phyloP scores from a whole-genome alignment of 2,888 invertebrate genomes.

The Lithophane socia region DNA sequence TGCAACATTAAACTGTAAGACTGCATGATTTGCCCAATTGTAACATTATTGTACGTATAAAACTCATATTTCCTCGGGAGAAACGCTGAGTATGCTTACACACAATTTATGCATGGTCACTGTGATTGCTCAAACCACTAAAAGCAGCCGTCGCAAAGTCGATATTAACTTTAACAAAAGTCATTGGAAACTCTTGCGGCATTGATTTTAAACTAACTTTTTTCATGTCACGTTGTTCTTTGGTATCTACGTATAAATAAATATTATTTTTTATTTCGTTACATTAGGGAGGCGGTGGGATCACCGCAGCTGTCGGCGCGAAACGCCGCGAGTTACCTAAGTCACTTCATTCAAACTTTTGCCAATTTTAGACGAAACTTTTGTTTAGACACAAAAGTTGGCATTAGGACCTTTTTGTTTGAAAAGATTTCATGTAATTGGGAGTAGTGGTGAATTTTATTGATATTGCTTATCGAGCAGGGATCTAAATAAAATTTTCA shows the following conservation, averaged over 20 bases:
- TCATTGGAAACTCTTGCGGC: slow-evolving; percentile 66
- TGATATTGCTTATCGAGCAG: slow-evolving; percentile 35
- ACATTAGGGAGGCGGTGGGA: slow-evolving; percentile 86
- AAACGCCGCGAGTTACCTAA: slow-evolving; percentile 84
- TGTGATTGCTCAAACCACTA: slow-evolving; percentile 58
- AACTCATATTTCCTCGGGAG: slow-evolving; percentile 28
- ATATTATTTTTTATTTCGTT: slow-evolving; percentile 85
- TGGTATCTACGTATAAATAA: slow-evolving; percentile 78
- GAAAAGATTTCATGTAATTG: slow-evolving; percentile 79
- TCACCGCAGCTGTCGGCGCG: slow-evolving; percentile 86
- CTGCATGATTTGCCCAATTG: not conserved
- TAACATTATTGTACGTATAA: slow-evolving; percentile 1
- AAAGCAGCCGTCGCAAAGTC: slow-evolving; percentile 60
- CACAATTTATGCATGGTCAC: slow-evolving; percentile 56
- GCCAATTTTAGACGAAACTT: slow-evolving; percentile 85
- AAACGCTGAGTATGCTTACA: slow-evolving; percentile 21
- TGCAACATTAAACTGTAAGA: not conserved
- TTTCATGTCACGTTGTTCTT: slow-evolving; percentile 74
- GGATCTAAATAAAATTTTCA: not conserved
- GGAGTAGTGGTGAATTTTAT: slow-evolving; percentile 72
- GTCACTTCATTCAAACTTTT: slow-evolving; percentile 89
- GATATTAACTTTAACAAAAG: slow-evolving; percentile 66
- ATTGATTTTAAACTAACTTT: slow-evolving; percentile 68
- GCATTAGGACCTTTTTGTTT: slow-evolving; percentile 81
- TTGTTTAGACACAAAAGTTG: slow-evolving; percentile 84